Conservation (phyloP, 2,888 invertebrate genomes). For the Acleris laterana region DNA sequence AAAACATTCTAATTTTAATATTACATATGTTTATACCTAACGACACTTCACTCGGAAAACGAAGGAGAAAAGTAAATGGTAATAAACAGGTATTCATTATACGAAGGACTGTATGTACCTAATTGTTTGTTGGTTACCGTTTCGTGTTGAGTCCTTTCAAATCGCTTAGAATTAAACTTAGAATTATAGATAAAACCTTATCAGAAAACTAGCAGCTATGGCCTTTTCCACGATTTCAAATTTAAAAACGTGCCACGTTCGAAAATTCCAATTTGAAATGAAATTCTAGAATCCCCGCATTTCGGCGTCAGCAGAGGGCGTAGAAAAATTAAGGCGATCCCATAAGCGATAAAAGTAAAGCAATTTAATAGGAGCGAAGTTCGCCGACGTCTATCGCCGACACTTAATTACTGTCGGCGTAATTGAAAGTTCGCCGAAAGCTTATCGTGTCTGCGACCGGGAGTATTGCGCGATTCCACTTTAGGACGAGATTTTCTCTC, state of each 20-base stretch:
- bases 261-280: conserved; percentile 25
- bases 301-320: conserved; percentile 43
- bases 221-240: not conserved
- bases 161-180: too few species aligned
- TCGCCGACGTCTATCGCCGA: conserved; percentile 59
- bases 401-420: conserved; percentile 73
- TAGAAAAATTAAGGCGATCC: conserved; percentile 70
- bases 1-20: too few species aligned
- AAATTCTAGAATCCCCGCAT: conserved; percentile 45
- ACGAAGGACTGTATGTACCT: too few species aligned
- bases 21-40: too few species aligned
- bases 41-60: too few species aligned
- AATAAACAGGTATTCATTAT: too few species aligned
- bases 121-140: too few species aligned
- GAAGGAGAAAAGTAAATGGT: too few species aligned
- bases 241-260: conserved; percentile 23
- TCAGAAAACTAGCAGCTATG: too few species aligned
- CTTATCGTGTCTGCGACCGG: conserved; percentile 58
- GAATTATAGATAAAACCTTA: too few species aligned
- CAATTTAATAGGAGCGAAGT: conserved; percentile 72
- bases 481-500: conserved; percentile 2
- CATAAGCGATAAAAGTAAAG: conserved; percentile 67
- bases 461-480: conserved; percentile 40
- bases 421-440: conserved; percentile 70
- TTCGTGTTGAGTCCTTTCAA: too few species aligned